Percentiles rank a stretch among this genome's conserved stretches.
Conservation (phyloP, 64 coral and sea anemone species). For the Stichodactyla mertensii region DNA sequence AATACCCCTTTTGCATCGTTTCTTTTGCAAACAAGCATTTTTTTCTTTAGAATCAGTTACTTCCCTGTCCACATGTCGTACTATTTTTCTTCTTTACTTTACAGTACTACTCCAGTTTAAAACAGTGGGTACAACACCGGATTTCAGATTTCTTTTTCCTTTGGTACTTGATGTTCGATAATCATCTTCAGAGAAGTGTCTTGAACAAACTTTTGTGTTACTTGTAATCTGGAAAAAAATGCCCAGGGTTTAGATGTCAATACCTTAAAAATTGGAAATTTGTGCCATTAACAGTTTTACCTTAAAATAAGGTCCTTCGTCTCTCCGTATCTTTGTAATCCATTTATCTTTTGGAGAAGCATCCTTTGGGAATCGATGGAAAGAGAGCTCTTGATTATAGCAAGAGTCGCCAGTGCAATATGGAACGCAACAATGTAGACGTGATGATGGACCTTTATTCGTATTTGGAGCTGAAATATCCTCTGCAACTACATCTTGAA, state of each 20-base stretch:
- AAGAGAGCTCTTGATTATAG: constrained; percentile 22
- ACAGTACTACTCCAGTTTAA: constrained; percentile 27
- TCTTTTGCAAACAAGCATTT: no score
- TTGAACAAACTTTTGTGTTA: constrained; percentile 55
- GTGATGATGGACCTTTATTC: background rate
- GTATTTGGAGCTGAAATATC: no score
- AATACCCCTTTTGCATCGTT: no score
- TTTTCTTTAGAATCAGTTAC: no score
- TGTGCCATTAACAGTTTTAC: background rate
- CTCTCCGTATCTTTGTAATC: constrained; percentile 21
- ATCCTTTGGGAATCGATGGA: constrained; percentile 16
- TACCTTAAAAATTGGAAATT: background rate
- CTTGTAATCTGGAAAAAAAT: constrained; percentile 32
- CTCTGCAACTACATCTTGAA: no score
- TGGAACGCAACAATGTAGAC: constrained; percentile 25
- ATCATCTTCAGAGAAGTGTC: constrained; percentile 34
- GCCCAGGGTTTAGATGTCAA: background rate
- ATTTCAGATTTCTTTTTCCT: constrained; percentile 18
- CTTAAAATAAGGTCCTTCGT: constrained; percentile 27
- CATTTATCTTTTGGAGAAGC: background rate
- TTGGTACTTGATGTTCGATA: constrained; percentile 7
- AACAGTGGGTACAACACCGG: constrained; percentile 30
- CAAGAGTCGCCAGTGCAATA: constrained; percentile 2
- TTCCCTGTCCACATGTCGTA: constrained; percentile 42
- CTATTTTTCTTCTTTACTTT: constrained; percentile 49